A percentile compares a stretch with the other conserved stretches of the same genome.
phyloP scores from a whole-genome alignment of 2,888 invertebrate genomes.

The Ganaspis brasiliensis region DNA sequence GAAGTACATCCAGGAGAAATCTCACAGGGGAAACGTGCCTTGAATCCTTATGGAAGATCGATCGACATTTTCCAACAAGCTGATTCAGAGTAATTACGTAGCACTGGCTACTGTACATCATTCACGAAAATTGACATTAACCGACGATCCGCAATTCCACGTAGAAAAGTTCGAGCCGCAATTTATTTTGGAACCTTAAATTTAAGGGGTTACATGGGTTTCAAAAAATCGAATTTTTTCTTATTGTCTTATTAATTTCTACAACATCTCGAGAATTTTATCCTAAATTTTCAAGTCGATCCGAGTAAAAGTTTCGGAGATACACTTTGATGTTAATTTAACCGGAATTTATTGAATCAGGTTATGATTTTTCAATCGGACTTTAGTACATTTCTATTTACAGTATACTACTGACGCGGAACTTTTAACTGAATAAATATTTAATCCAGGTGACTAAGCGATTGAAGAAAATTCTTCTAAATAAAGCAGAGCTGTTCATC shows the following conservation, averaged over 20 bases:
- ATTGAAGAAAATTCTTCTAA: background rate
- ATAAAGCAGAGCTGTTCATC: background rate
- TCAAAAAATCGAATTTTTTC: too few relatives aligned
- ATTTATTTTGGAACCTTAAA: too few relatives aligned
- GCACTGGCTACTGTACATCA: background rate
- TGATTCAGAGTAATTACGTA: constrained; percentile 37
- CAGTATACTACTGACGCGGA: background rate
- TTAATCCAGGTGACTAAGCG: background rate
- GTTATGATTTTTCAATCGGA: too few relatives aligned
- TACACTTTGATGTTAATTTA: too few relatives aligned
- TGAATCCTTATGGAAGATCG: constrained; percentile 20
- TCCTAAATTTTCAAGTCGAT: too few relatives aligned
- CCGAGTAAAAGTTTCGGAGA: too few relatives aligned
- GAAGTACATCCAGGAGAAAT: constrained; percentile 13
- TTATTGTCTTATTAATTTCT: too few relatives aligned
- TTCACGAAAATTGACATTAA: constrained; percentile 8
- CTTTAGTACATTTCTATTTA: too few relatives aligned
- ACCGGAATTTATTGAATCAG: too few relatives aligned
- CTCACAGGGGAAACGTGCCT: constrained; percentile 24
- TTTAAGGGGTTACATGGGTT: too few relatives aligned
- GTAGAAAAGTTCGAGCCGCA: background rate
- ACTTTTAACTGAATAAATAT: background rate
- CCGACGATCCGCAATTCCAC: background rate
- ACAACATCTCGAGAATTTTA: too few relatives aligned
- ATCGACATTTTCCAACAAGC: constrained; percentile 15